Evolutionary conservation across 2,797 vertebrate species (phyloP), one percentile per base, ranked within the genome.

Genomic region (Eutrigla gurnardus): DNA sequence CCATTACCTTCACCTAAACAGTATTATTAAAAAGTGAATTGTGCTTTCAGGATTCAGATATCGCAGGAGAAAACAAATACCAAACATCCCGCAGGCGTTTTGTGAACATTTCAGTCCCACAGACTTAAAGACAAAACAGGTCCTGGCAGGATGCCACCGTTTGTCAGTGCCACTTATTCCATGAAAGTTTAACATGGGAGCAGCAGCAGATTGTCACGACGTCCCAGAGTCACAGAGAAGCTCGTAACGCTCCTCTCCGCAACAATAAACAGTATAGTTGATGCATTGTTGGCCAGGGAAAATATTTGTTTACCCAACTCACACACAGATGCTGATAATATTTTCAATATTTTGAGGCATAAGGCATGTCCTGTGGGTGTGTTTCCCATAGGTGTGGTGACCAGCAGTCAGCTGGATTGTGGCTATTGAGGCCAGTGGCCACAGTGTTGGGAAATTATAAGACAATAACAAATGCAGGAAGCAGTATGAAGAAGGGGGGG

Each of bases 221-320:
- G 18, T 36, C 40, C 45, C 15, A 50, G 33, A 50, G 65, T 37
- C 36, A 12, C 6, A 69, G 55, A 39, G 53, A 65, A 68, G 6
- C 32, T 40, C 5, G 52, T 58, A 46, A 70, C 11, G 42, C 40
- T 69, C 17, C 45, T 66, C 65, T 64, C 59, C 54, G 58, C 32
- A 67, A 75, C 71, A 69, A 82, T 65, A 37, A 69, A 75, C 36
- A 25, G 52, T 81, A 73, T 64, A 77, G 76, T 54, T 70, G 62
- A 73, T 69, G 61, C 37, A 82, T 82, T 75, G 83, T 80, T 81
- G 79, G 81, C 58, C 72, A 60, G 50, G 50, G 42, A 80, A 25
- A 85, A 78, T 84, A 87, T 88, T 89, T 91, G 84, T 88, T 90
- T 88, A 82, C 75, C 68, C 58, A 79, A 75, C 69, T 73, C 54